Base-by-base conservation (phyloP, 2,797 vertebrate species). In the Myioborus melanocephalus region DNA sequence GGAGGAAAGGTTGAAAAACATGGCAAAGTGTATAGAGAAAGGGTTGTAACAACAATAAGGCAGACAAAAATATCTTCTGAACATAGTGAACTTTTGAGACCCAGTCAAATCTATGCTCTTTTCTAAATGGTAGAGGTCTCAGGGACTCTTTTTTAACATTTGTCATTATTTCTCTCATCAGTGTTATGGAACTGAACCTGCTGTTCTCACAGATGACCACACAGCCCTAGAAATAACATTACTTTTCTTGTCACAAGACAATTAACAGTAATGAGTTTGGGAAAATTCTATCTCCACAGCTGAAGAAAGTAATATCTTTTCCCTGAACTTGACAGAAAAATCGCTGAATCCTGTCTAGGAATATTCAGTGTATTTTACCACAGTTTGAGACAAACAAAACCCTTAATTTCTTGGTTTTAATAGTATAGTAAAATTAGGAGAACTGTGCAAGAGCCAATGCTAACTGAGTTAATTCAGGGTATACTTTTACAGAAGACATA, bases 181-280 rank as follows among this genome's bases (percentile, higher is more conserved):
- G 2, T 63, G 16, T 57, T 79, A 90, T 66, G 28, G 47, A 94
- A 86, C 47, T 81, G 86, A 94, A 83, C 57, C 59, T 75, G 56
- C 19, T 83, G 44, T 91, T 91, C 82, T 86, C 16, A 14, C 49
- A 71, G 83, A 83, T 93, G 87, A 96, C 89, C 87, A 71, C 17
- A 47, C 3, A 81, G 32, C 6, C 79, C 69, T 76, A 83, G 72
- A 92, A 92, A 90, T 27, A 16, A 12, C 49, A 86, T 83, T 75
- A 68, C 26, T 86, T 85, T 87, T 85, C 78, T 41, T 83, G 37
- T 83, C 28, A 72, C 21, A 75, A 55, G 57, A 66, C 10, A 85
- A 82, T 91, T 87, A 86, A 49, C 37, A 88, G 43, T n/a, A 41
- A 69, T 72, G 47, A 76, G 19, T 59, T 65, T 76, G 55, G 55